A percentile compares a stretch with the other conserved stretches of the same genome.
Evolutionary conservation across 2,113 vertebrate species (phyloP).

Genomic region (Furnarius figulus): DNA sequence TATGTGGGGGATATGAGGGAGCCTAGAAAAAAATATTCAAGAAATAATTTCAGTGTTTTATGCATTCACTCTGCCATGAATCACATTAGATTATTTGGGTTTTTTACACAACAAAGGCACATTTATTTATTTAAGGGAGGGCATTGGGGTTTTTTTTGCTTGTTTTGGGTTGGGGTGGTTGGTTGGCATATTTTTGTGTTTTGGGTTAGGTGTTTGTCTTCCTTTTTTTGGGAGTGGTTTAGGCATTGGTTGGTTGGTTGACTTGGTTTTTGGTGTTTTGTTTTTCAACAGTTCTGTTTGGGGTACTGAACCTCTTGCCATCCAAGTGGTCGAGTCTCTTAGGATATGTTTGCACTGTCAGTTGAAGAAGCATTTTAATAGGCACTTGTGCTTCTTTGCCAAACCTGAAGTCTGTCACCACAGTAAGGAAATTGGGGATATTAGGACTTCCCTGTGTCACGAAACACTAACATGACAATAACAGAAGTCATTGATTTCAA

Average conservation of each 20-base stretch:
- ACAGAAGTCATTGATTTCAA: not conserved
- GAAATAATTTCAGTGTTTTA: not conserved
- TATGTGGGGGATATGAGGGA: not conserved
- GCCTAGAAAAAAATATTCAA: not conserved
- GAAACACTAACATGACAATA: not conserved
- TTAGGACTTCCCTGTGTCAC: not conserved
- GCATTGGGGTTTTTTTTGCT: not conserved
- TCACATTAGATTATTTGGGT: not conserved
- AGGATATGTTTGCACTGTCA: not conserved
- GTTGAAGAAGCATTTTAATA: not conserved
- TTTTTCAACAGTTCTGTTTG: not conserved
- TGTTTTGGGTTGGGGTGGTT: not conserved
- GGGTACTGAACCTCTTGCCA: not conserved
- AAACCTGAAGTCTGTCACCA: not conserved
- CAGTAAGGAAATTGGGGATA: not conserved
- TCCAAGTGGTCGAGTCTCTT: not conserved
- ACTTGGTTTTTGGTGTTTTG: not conserved
- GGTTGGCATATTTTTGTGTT: not conserved
- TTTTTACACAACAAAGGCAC: not conserved
- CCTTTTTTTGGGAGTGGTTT: not conserved
- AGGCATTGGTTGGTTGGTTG: not conserved
- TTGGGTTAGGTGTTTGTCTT: not conserved
- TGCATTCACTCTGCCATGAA: not conserved
- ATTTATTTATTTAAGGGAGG: too few species aligned
- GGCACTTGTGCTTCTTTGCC: not conserved